Evolutionary conservation across 2,113 vertebrate species (phyloP).

Genomic region (Cryptomyrus ogoouensis): DNA sequence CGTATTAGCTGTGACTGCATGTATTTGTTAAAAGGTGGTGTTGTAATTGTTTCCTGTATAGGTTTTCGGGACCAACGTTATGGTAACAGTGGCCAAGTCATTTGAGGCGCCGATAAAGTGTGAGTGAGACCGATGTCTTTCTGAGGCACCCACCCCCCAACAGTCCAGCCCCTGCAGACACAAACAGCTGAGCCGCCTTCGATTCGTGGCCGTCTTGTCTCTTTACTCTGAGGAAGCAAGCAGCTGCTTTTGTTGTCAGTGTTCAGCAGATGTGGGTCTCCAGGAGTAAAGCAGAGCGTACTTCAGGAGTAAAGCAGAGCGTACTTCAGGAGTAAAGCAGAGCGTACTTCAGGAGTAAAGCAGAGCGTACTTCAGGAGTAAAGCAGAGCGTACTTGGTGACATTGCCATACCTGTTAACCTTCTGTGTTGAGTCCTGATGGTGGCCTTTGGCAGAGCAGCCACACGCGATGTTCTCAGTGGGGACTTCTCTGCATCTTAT

Average conservation of each 20-base stretch:
- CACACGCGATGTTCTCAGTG: background rate
- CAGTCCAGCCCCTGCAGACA: background rate
- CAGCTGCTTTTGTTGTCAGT: background rate
- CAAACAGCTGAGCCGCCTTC: background rate
- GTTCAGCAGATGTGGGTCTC: background rate
- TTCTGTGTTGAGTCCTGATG: background rate
- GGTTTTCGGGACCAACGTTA: slow-evolving; percentile 98
- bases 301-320: too few species aligned
- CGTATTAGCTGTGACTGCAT: background rate
- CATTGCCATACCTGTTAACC: background rate
- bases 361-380: background rate
- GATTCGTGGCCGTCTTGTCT: background rate
- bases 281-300: background rate
- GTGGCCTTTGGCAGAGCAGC: background rate
- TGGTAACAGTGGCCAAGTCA: slow-evolving; percentile 95
- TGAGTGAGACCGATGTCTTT: slow-evolving; percentile 55
- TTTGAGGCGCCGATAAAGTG: slow-evolving; percentile 96
- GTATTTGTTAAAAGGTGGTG: background rate
- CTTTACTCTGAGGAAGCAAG: background rate
- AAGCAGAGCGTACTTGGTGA: background rate
- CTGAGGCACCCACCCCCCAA: background rate
- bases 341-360: too few species aligned
- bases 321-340: too few species aligned
- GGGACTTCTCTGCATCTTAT: background rate
- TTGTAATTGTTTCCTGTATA: slow-evolving; percentile 36